Base-by-base conservation (phyloP, 2,797 vertebrate genomes). In the Esox lucius region DNA sequence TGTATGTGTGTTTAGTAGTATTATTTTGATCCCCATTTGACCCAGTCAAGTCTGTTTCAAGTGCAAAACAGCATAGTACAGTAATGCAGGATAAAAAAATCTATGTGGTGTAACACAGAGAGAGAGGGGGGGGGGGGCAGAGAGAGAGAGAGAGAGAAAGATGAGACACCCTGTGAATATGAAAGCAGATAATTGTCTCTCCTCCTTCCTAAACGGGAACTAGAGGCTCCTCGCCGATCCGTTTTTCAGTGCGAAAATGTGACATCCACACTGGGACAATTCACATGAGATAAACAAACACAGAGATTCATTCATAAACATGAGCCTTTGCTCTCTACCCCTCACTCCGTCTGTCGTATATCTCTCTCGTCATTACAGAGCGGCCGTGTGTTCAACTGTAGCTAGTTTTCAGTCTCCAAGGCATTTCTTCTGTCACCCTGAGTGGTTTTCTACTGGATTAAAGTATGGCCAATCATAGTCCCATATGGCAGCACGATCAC, bases 171-270 rank as follows among this genome's bases (percentile, higher is more conserved):
- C 1, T 65, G 28, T 65, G 68, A 53, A 22, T 16, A 28, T 17
- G 59, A 17, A 17, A 16, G 42, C 48, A 65, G 70, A 48, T 26
- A 83, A 91, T 86, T 73, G 81, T 26, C 7, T 85, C 85, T 91
- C 89, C 88, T 90, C 85, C 85, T 86, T 81, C 69, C 77, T 82
- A 84, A 88, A 88, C 78, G 84, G 79, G 73, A 68, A 79, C 82
- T 72, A 72, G 31, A 68, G 70, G 64, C 70, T 48, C 75, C 80
- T 83, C 85, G 80, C 82, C 85, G 80, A 81, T 72, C 70, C 0
- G 75, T 81, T 81, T 81, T 76, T 81, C 68, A 24, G 56, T 46
- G 39, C 61, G 39, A 74, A 70, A 33, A 69, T 46, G 75, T 51
- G 42, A 81, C 80, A 80, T 19, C 77, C 80, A 72, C 78, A 71